phyloP scores from a whole-genome alignment of 2,888 invertebrate genomes.

The Branchipolynoe longqiensis region DNA sequence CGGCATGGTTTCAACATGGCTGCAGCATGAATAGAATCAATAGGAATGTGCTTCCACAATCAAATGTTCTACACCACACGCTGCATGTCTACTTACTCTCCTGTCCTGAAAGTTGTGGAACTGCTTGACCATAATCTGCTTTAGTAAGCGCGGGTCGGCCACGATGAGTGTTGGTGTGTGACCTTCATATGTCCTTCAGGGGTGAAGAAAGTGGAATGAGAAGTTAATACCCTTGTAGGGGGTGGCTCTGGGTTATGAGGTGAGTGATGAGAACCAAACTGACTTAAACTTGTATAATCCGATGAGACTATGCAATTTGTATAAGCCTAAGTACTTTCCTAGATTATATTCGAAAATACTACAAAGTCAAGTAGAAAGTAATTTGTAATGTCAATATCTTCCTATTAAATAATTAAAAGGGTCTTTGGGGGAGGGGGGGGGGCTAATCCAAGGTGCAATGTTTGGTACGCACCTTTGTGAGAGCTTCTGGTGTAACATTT shows the following conservation, averaged over 20 bases:
- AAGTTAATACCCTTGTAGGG: not conserved
- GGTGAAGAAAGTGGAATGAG: not conserved
- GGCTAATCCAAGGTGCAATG: too few species aligned
- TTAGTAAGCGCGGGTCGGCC: slow-evolving; percentile 48
- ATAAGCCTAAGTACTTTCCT: not conserved
- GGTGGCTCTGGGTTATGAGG: too few species aligned
- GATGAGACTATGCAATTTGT: not conserved
- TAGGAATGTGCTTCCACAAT: not conserved
- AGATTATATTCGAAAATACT: not conserved
- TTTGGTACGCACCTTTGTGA: too few species aligned
- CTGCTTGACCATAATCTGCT: slow-evolving; percentile 59
- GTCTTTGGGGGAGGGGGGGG: too few species aligned
- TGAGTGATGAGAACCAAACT: too few species aligned
- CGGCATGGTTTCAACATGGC: too few species aligned
- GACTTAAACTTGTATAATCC: too few species aligned
- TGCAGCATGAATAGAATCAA: too few species aligned
- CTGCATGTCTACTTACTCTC: slow-evolving; percentile 42
- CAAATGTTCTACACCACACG: not conserved
- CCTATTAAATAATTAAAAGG: too few species aligned
- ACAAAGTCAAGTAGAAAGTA: not conserved
- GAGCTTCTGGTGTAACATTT: too few species aligned
- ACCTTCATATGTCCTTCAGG: slow-evolving; percentile 58
- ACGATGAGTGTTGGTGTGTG: slow-evolving; percentile 50
- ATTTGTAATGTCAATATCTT: too few species aligned
- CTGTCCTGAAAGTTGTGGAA: slow-evolving; percentile 58